Evolutionary conservation across 2,797 vertebrate genomes (phyloP).

Genomic region (Sphenopsis melanotis): DNA sequence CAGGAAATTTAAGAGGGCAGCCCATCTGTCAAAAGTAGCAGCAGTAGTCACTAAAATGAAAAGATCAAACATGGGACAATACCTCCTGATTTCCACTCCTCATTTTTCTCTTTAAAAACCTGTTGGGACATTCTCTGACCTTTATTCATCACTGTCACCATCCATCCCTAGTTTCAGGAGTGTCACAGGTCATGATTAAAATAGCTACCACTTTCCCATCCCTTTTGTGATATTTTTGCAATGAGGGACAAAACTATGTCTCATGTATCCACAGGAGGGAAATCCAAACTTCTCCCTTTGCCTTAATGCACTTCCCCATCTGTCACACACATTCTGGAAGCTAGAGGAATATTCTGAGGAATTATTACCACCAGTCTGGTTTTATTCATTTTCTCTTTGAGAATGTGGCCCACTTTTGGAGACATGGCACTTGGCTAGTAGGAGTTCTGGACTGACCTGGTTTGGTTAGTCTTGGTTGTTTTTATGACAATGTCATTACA

Average conservation of each 20-base stretch:
- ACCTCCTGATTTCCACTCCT: background rate
- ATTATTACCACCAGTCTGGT: background rate
- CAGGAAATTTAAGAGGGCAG: background rate
- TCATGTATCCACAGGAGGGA: background rate
- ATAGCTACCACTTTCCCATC: background rate
- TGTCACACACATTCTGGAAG: background rate
- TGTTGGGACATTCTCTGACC: background rate
- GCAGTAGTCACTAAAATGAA: background rate
- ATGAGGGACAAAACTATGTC: background rate
- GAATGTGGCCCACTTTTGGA: background rate
- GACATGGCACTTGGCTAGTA: background rate
- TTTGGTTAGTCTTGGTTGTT: background rate
- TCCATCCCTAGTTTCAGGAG: background rate
- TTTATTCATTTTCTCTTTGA: background rate
- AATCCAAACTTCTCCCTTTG: background rate
- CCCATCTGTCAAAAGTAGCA: background rate
- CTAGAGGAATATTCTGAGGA: background rate
- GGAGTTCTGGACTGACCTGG: background rate
- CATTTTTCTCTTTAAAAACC: background rate
- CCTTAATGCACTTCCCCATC: background rate
- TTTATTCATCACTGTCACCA: background rate
- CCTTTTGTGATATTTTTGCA: background rate
- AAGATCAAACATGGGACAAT: background rate
- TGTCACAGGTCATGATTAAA: background rate
- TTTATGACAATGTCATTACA: background rate